phyloP scores from a whole-genome alignment of 2,113 vertebrate species.

The Halichoeres trimaculatus region DNA sequence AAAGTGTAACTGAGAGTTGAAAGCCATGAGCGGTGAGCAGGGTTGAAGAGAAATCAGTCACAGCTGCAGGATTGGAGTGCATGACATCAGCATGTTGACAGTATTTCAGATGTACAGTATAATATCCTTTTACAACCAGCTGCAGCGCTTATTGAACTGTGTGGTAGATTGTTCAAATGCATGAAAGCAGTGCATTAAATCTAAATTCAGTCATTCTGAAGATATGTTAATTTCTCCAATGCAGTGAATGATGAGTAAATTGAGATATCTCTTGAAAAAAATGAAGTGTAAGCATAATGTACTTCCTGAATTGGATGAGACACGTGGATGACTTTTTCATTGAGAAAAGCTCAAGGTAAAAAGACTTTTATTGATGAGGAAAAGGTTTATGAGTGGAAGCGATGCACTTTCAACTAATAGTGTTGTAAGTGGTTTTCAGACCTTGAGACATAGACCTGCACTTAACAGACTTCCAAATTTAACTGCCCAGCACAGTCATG shows the following conservation, averaged over 20 bases:
- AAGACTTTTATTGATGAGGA: neutral
- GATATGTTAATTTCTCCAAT: too few relatives aligned
- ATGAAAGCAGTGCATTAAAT: neutral
- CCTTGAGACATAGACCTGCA: neutral
- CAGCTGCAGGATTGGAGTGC: neutral
- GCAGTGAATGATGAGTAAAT: too few relatives aligned
- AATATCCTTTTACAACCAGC: neutral
- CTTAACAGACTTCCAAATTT: conserved; percentile 11
- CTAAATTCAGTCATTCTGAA: neutral
- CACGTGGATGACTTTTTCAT: neutral
- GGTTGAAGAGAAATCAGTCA: neutral
- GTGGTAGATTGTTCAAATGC: neutral
- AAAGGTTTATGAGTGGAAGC: neutral
- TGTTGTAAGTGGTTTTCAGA: conserved; percentile 4
- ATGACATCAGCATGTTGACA: neutral
- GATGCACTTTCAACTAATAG: neutral
- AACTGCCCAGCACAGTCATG: neutral
- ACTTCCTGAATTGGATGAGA: too few relatives aligned
- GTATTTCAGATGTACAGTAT: neutral
- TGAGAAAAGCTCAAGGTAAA: neutral
- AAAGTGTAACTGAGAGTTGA: neutral
- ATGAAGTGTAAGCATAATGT: too few relatives aligned
- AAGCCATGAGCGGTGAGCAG: neutral
- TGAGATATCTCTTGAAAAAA: too few relatives aligned
- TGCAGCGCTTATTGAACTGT: neutral